A percentile compares a stretch with the other conserved stretches of the same genome.
Evolutionary conservation across 2,797 vertebrate genomes (phyloP).

Genomic region (Hyperoplus lanceolatus): DNA sequence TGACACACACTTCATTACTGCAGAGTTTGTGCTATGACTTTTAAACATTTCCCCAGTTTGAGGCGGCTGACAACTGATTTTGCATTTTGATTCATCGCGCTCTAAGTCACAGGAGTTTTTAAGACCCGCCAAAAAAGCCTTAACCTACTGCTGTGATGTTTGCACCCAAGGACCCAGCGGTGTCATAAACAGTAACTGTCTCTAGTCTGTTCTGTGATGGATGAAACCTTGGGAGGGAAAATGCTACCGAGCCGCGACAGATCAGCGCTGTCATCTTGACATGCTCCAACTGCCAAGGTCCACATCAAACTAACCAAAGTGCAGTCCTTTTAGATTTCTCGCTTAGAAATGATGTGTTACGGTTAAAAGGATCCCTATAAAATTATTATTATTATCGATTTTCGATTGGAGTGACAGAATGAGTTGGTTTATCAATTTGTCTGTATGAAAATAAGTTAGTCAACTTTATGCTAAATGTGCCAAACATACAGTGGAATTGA

Average conservation of each 20-base stretch:
- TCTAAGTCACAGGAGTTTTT: not conserved
- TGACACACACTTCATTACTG: not conserved
- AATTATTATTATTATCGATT: not conserved
- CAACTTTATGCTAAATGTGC: too few species aligned
- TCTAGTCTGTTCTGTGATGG: conserved; percentile 36
- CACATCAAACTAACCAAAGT: not conserved
- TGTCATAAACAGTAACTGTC: conserved; percentile 31
- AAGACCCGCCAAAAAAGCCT: conserved; percentile 18
- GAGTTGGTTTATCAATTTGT: not conserved
- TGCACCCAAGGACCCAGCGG: conserved; percentile 11
- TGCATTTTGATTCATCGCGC: conserved; percentile 3
- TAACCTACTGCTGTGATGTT: conserved; percentile 26
- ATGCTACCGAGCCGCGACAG: not conserved
- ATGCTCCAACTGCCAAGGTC: not conserved
- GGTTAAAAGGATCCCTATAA: not conserved
- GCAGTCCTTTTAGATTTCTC: not conserved
- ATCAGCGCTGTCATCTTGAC: not conserved
- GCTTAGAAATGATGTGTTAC: not conserved
- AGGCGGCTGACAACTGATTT: not conserved
- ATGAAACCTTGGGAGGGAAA: conserved; percentile 7
- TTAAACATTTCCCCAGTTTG: not conserved
- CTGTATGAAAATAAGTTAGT: not conserved
- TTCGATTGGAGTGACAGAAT: not conserved
- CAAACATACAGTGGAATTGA: too few species aligned
- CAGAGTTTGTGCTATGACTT: not conserved